Conservation (phyloP, 2,113 vertebrate species). For the Haemorhous mexicanus region DNA sequence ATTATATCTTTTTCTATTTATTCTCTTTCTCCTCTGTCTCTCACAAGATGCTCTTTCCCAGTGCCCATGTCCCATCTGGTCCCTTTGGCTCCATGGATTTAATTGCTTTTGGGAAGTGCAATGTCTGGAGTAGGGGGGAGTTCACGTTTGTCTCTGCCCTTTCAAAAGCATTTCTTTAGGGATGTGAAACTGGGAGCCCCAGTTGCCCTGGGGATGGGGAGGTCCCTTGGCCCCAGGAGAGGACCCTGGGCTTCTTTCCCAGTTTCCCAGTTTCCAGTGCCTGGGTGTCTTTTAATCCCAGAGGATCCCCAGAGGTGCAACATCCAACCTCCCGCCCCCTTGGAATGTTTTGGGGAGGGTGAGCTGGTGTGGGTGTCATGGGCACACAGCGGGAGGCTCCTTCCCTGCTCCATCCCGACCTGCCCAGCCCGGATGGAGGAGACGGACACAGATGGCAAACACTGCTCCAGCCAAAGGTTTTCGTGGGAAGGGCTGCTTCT, state of each 20-base stretch:
- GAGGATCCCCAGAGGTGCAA: accelerated
- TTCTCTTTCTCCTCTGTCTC: not conserved
- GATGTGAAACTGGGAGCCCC: not conserved
- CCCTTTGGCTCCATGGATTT: not conserved
- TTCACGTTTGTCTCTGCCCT: accelerated
- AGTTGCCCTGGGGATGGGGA: not conserved
- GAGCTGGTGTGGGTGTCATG: not conserved
- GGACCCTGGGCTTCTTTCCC: not conserved
- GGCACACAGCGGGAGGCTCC: accelerated
- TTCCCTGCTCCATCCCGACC: not conserved
- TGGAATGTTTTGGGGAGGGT: not conserved
- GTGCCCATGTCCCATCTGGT: not conserved
- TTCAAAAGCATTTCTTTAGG: not conserved
- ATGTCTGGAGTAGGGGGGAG: not conserved
- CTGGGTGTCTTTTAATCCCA: not conserved
- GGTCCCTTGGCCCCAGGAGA: not conserved
- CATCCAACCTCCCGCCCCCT: not conserved
- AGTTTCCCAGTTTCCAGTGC: not conserved
- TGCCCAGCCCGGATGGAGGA: not conserved
- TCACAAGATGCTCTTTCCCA: not conserved
- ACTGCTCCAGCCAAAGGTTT: not conserved
- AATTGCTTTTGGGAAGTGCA: not conserved
- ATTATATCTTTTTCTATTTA: not conserved
- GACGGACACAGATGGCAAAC: accelerated
- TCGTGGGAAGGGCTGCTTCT: not conserved